Evolutionary conservation across 2,113 vertebrate species (phyloP), one percentile per base, ranked within the genome.

Genomic region (Felis chaus): DNA sequence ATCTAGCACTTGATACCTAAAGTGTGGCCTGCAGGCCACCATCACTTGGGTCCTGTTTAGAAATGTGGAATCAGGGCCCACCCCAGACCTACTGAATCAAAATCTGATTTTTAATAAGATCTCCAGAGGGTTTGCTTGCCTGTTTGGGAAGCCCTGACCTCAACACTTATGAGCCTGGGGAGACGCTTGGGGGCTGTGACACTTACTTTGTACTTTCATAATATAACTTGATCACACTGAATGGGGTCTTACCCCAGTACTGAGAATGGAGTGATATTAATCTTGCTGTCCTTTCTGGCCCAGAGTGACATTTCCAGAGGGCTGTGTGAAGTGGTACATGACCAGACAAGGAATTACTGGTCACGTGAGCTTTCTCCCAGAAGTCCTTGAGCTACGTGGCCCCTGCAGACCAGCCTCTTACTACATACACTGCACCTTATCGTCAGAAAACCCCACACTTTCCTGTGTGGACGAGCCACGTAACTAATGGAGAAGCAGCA

Each of bases 391-490:
- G 41, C 74, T 39, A 3, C 7, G 0, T 41, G 50, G 25, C 18
- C 69, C 57, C 76, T 1, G 0, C 27, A 36, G 76, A 89, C 55
- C 41, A 87, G 36, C 78, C 65, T 45, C 96, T 97, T 95, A 95
- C 97, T 93, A 29, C 69, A 13, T 73, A 31, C 69, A 13, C 69
- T 45, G 89, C 65, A 76, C 82, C 93, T 96, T 71, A 31, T 71
- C 89, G 94, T 98, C 96, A 98, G 98, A 97, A 98, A 97, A 97
- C 97, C 88, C 98, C 98, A 94, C 98, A 95, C 97, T 97, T 96
- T 91, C 97, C 97, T 95, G 95, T 50, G 36, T 91, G 90, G 83
- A 94, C 95, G 97, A 97, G 96, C 88, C 69, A 29, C 91, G 83
- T 86, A 91, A 91, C 97, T 95, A 66, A 96, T 95, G 83, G 89